Evolutionary conservation across 2,888 invertebrate species (phyloP).

Genomic region (Nomada flava): DNA sequence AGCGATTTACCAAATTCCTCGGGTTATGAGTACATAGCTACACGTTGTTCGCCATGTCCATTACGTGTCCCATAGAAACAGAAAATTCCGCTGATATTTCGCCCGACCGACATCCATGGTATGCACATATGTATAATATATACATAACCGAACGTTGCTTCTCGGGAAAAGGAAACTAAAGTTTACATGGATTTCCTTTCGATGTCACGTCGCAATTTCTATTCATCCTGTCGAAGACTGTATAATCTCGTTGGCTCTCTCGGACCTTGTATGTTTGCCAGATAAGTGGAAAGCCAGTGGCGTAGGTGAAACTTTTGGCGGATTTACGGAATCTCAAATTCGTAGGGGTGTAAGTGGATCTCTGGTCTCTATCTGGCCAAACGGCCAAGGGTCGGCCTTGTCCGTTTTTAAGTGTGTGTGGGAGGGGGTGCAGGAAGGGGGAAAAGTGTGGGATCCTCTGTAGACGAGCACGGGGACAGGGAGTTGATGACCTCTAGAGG

Average conservation of each 20-base stretch:
- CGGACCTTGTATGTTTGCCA: conserved; percentile 49
- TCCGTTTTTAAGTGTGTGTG: conserved; percentile 18
- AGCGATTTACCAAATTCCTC: neutral
- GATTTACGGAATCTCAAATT: conserved; percentile 75
- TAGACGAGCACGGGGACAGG: conserved; percentile 21
- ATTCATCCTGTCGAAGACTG: conserved; percentile 51
- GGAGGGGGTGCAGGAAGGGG: conserved; percentile 24
- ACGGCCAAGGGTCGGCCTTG: conserved; percentile 67
- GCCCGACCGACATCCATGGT: neutral
- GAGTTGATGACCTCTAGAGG: conserved; percentile 47
- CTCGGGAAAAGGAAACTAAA: conserved; percentile 30
- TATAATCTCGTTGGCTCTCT: conserved; percentile 33
- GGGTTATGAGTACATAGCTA: neutral
- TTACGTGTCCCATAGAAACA: conserved; percentile 1
- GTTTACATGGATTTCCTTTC: conserved; percentile 60
- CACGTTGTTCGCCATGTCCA: neutral
- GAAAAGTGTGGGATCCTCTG: conserved; percentile 41
- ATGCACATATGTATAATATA: no score
- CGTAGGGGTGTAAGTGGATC: conserved; percentile 75
- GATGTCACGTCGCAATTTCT: conserved; percentile 52
- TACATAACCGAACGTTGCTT: conserved; percentile 9
- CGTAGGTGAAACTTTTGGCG: conserved; percentile 67
- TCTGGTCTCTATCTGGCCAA: conserved; percentile 70
- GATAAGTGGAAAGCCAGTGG: conserved; percentile 67
- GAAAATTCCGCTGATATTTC: conserved; percentile 22